Conservation (phyloP, 1,140 invertebrate genomes). For the Brachionus rotundiformis region DNA sequence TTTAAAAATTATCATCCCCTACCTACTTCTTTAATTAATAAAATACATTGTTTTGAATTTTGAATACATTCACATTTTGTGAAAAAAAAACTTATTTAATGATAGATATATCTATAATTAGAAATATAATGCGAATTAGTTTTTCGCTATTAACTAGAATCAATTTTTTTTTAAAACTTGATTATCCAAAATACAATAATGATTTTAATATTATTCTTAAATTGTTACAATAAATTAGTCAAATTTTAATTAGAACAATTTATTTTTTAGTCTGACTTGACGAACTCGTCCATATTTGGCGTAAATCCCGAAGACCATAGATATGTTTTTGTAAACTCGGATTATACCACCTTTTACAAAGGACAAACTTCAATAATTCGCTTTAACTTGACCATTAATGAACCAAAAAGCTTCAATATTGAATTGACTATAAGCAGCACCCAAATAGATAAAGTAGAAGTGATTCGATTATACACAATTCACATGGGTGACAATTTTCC, state of each 20-base stretch:
- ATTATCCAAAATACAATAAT: too few species aligned
- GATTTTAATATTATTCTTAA: too few species aligned
- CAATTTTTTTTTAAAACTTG: too few species aligned
- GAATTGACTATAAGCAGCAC: background rate
- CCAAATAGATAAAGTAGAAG: slow-evolving; percentile 35
- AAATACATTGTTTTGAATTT: too few species aligned
- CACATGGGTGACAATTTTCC: slow-evolving; percentile 52
- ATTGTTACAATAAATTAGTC: background rate
- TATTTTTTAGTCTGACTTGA: background rate
- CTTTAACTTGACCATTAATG: slow-evolving; percentile 40
- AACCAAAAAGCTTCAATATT: background rate
- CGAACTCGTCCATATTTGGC: background rate
- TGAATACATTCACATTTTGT: too few species aligned
- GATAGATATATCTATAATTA: too few species aligned
- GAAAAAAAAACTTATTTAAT: too few species aligned
- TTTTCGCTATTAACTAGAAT: too few species aligned
- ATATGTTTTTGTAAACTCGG: slow-evolving; percentile 53
- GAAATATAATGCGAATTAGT: too few species aligned
- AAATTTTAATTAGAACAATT: slow-evolving; percentile 8
- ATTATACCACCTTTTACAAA: slow-evolving; percentile 52
- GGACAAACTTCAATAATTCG: slow-evolving; percentile 53
- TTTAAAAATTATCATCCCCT: too few species aligned
- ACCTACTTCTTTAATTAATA: too few species aligned
- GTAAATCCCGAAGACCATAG: slow-evolving; percentile 54
- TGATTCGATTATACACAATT: slow-evolving; percentile 31